phyloP scores from a whole-genome alignment of 2,113 vertebrate genomes.

The Leptobrachium leishanense region DNA sequence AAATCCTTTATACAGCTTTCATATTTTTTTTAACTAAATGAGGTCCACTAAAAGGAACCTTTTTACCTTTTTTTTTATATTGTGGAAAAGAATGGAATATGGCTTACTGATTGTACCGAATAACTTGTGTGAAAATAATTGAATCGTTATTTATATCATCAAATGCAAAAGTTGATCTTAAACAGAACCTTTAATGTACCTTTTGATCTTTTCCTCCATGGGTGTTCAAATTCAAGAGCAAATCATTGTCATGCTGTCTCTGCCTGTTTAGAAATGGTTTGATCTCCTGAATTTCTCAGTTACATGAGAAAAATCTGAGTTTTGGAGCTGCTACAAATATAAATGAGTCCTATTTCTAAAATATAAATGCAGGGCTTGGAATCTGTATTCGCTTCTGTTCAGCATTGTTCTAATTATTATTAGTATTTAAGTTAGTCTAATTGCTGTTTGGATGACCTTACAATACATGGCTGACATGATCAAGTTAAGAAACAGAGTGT shows the following conservation, averaged over 20 bases:
- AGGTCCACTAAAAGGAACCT: constrained; percentile 3
- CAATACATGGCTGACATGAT: background rate
- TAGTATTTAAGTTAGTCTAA: background rate
- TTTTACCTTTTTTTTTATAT: constrained; percentile 20
- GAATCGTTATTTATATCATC: constrained; percentile 45
- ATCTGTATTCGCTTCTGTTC: background rate
- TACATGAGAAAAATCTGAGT: constrained; percentile 4
- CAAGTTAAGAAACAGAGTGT: background rate
- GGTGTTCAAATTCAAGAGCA: constrained; percentile 6
- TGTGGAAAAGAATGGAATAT: constrained; percentile 15
- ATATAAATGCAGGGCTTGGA: no score
- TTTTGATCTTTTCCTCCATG: constrained; percentile 21
- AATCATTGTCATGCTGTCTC: constrained; percentile 19
- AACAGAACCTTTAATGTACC: constrained; percentile 22
- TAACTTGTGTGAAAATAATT: constrained; percentile 36
- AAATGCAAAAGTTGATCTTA: constrained; percentile 21
- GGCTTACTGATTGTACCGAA: constrained; percentile 10
- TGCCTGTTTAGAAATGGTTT: background rate
- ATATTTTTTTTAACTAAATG: background rate
- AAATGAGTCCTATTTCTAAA: background rate
- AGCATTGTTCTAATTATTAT: background rate
- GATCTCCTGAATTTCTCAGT: constrained; percentile 6
- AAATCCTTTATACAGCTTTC: constrained; percentile 2
- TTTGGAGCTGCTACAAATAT: background rate
- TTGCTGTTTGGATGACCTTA: no score